Evolutionary conservation across 2,797 vertebrate species (phyloP).

Genomic region (Phyllotis vaccarum): DNA sequence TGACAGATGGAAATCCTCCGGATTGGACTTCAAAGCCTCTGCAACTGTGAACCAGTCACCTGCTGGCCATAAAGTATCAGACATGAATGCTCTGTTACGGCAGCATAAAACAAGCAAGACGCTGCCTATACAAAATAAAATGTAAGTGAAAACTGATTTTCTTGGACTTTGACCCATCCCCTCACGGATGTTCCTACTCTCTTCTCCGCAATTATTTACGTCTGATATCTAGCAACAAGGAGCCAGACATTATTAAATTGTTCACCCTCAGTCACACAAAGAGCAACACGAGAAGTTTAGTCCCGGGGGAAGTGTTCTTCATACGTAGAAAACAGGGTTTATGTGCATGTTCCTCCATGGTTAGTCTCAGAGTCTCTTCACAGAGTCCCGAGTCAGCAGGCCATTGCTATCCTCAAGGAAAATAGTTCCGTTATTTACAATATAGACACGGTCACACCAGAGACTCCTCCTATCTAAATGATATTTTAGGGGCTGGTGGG

Average conservation of each 20-base stretch:
- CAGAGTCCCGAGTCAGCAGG: neutral
- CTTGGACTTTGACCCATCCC: neutral
- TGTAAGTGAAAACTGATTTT: neutral
- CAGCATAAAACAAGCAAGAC: neutral
- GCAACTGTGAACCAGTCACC: neutral
- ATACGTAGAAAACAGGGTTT: neutral
- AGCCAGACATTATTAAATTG: neutral
- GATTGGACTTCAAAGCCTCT: neutral
- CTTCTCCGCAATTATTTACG: neutral
- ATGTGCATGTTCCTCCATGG: neutral
- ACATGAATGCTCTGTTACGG: neutral
- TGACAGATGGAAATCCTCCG: neutral
- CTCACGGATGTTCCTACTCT: neutral
- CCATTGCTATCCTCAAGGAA: neutral
- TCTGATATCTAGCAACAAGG: neutral
- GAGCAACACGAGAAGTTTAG: neutral
- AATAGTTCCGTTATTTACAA: neutral
- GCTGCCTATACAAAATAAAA: neutral
- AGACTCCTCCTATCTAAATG: neutral
- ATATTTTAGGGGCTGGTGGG: neutral
- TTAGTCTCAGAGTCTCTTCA: neutral
- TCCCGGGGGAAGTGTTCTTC: neutral
- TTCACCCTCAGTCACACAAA: neutral
- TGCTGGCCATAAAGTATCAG: neutral
- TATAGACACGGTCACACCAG: neutral